Evolutionary conservation across 1,140 invertebrate genomes (phyloP), one percentile per base, ranked within the genome.

Genomic region (Eufriesea mexicana): DNA sequence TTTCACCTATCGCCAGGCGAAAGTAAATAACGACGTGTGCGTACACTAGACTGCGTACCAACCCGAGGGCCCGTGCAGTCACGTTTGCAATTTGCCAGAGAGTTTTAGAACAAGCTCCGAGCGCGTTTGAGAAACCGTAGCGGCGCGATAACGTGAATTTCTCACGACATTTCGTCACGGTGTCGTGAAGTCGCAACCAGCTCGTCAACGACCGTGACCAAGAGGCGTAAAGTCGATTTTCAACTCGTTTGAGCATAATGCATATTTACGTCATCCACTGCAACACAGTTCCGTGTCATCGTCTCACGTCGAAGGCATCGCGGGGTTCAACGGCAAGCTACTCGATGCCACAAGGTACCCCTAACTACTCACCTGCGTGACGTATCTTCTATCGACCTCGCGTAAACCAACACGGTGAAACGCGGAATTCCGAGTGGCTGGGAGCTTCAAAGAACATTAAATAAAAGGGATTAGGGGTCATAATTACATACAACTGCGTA

Each of bases 151-250:
- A 86, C 75, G 73, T 66, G 20, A 47, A 45, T 72, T 66, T 83
- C 67, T 73, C 79, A 35, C 45, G 79, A 87, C 71, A 83, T 88
- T 88, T 77, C 61, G 18, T 84, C 62, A 71, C 64, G 70, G 45
- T 62, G 64, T 79, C 49, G 75, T 35, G 75, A 75, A 83, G 79
- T 83, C 25, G 54, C 55, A 76, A 79, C 54, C 77, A 54, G n/a
- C 70, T 42, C 51, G 16, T 47, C n/a, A 57, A 18, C 35, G 62
- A 64, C 54, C 70, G 23, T 57, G 68, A 85, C 42, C 62, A 45
- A 18, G 1, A 35, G 55, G 35, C 10, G 8, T 9, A 6, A n/a
- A 47, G 25, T 49, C 8, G 67, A 42, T 59, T 71, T 54, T 51
- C 35, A 12, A 42, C 23, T 77, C 9, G 49, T 54, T 54, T 35